Base-by-base conservation (phyloP, 2,113 vertebrate genomes). In the Menura novaehollandiae region DNA sequence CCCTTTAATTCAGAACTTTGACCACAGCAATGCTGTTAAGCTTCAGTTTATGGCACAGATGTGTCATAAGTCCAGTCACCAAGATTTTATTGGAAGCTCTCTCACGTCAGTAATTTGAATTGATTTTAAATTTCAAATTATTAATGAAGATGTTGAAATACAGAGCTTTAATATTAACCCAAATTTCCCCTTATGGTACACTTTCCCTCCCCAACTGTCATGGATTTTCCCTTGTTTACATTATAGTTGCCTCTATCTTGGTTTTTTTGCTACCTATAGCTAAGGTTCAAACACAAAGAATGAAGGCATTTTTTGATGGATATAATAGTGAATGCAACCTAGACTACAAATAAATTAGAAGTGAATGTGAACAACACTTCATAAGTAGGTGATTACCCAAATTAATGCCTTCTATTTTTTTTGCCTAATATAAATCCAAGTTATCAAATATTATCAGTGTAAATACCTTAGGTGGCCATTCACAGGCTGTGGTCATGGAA, bases 121-220 rank as follows among this genome's bases (percentile, higher is more conserved):
- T 67, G 51, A 91, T 93, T 96, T 97, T 60, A 93, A 91, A 94
- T 93, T 94, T 68, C 37, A 72, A 64, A 91, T 91, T 79, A 71
- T 91, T 63, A 74, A 43, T 24, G 68, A 77, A 74, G 74, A 32
- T 0, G 0, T 71, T 47, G 75, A 85, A 93, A 93, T 73, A 79
- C 23, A 26, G 39, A 84, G 63, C 47, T 41, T 79, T 66, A 75
- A 8, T 59, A 14, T 59, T 88, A 94, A 87, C 52, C 11, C 32
- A 37, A 5, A n/a, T 74, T 75, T 78, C 27, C 33, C 47, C 43
- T 87, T 43, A 23, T 60, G 33, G 27, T 39, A n/a, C 2, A 1
- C 26, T 77, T 84, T 84, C 9, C 15, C 23, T 77, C 44, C 15
- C 26, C 85, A 60, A 52, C n/a, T n/a, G 3, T 46, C 19, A 33